Evolutionary conservation across 2,797 vertebrate species (phyloP).

Genomic region (Scolopax bukidnonensis): DNA sequence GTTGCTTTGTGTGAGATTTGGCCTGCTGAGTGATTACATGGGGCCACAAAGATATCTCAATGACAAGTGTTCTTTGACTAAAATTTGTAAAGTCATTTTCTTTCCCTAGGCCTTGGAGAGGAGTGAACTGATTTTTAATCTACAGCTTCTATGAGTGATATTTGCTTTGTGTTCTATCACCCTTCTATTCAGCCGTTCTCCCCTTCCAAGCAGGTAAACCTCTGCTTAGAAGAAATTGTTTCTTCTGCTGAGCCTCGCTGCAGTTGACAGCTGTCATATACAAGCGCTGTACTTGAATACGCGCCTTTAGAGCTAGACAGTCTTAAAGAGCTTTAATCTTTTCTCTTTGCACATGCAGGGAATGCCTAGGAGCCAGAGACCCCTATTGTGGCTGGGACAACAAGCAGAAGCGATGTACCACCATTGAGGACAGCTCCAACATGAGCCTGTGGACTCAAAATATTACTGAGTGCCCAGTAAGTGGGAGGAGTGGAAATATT

Average conservation of each 20-base stretch:
- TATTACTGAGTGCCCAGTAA: slow-evolving; percentile 95
- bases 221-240: slow-evolving; percentile 57
- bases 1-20: slow-evolving; percentile 70
- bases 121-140: slow-evolving; percentile 53
- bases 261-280: slow-evolving; percentile 52
- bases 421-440: slow-evolving; percentile 95
- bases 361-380: slow-evolving; percentile 92
- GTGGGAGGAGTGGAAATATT: slow-evolving; percentile 29
- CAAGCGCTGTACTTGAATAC: neutral
- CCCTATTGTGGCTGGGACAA: slow-evolving; percentile 98
- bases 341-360: slow-evolving; percentile 76
- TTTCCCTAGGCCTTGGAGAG: slow-evolving; percentile 34
- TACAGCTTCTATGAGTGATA: slow-evolving; percentile 43
- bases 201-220: slow-evolving; percentile 53
- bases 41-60: slow-evolving; percentile 58
- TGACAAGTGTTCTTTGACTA: slow-evolving; percentile 67
- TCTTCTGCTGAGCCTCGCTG: neutral
- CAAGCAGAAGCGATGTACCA: slow-evolving; percentile 91
- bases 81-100: slow-evolving; percentile 69
- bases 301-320: neutral
- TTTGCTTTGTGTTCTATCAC: slow-evolving; percentile 28
- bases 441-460: slow-evolving; percentile 99
- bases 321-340: slow-evolving; percentile 49
- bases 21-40: slow-evolving; percentile 58
- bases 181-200: slow-evolving; percentile 10